Conservation (phyloP, 2,888 invertebrate genomes). For the Rhagonycha fulva region DNA sequence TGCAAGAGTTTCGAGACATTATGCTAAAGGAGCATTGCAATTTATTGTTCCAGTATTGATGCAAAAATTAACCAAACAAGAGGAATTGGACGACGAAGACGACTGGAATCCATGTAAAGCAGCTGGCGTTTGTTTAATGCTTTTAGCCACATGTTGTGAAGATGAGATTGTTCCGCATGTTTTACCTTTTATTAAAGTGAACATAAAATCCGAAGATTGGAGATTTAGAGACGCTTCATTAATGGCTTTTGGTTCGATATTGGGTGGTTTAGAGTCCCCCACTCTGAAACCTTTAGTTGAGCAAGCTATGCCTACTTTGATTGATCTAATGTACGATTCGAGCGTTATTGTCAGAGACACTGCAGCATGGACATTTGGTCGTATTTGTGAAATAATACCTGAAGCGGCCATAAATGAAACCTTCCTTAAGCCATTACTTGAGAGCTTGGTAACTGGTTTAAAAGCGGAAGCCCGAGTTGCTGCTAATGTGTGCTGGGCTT, state of each 20-base stretch:
- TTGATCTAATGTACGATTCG: slow-evolving; percentile 91
- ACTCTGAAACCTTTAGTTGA: slow-evolving; percentile 93
- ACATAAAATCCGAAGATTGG: slow-evolving; percentile 94
- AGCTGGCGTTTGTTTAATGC: slow-evolving; percentile 97
- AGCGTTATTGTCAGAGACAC: slow-evolving; percentile 96
- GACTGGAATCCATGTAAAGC: slow-evolving; percentile 99
- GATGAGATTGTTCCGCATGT: slow-evolving; percentile 96
- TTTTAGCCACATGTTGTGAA: slow-evolving; percentile 95
- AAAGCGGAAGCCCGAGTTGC: slow-evolving; percentile 96
- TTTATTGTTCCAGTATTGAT: slow-evolving; percentile 93
- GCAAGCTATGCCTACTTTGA: slow-evolving; percentile 94
- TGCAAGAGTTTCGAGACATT: slow-evolving; percentile 88
- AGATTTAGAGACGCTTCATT: slow-evolving; percentile 87
- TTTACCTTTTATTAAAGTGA: slow-evolving; percentile 92
- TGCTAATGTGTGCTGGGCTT: slow-evolving; percentile 99
- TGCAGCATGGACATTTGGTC: slow-evolving; percentile 97
- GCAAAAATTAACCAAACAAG: slow-evolving; percentile 93
- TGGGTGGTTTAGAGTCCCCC: slow-evolving; percentile 83
- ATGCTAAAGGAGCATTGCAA: slow-evolving; percentile 97
- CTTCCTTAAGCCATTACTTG: slow-evolving; percentile 79
- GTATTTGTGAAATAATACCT: slow-evolving; percentile 96
- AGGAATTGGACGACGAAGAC: slow-evolving; percentile 96
- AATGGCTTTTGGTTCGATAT: slow-evolving; percentile 92
- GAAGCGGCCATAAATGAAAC: slow-evolving; percentile 90
- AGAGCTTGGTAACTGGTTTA: slow-evolving; percentile 82